Percentiles rank a stretch among this genome's conserved stretches.
phyloP scores from a whole-genome alignment of 1,140 invertebrate genomes.

The Prorops nasuta region DNA sequence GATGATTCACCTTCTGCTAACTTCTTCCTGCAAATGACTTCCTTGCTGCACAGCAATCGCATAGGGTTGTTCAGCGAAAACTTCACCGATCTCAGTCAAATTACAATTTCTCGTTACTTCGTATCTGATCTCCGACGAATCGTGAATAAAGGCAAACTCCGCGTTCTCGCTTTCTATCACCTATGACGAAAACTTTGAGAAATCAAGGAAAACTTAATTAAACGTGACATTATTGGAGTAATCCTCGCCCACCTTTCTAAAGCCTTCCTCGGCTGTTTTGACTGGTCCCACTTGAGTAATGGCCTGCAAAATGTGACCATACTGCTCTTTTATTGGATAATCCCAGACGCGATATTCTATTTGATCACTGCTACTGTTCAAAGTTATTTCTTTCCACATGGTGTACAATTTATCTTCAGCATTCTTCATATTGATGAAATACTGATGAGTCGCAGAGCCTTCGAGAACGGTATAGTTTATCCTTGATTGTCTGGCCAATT shows the following conservation, averaged over 20 bases:
- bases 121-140: slow-evolving; percentile 82
- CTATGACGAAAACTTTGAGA: slow-evolving; percentile 34
- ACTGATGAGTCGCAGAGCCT: slow-evolving; percentile 75
- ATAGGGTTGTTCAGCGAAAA: slow-evolving; percentile 86
- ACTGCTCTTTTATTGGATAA: slow-evolving; percentile 88
- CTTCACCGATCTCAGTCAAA: slow-evolving; percentile 82
- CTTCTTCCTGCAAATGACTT: slow-evolving; percentile 76
- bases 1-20: slow-evolving; percentile 67
- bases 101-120: slow-evolving; percentile 81
- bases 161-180: slow-evolving; percentile 75
- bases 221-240: no score
- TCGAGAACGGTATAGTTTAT: slow-evolving; percentile 90
- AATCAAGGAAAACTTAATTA: neutral
- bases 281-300: slow-evolving; percentile 78
- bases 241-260: slow-evolving; percentile 65
- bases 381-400: slow-evolving; percentile 87
- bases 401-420: slow-evolving; percentile 85
- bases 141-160: slow-evolving; percentile 87
- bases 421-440: slow-evolving; percentile 90
- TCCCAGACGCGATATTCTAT: slow-evolving; percentile 86
- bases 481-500: slow-evolving; percentile 79
- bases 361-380: slow-evolving; percentile 75
- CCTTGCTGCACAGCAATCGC: slow-evolving; percentile 86
- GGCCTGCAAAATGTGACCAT: slow-evolving; percentile 80
- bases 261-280: slow-evolving; percentile 67